These are phyloP conservation scores for Sesamia nonagrioides DNA, from an alignment of 1,140 invertebrate species.

Conservation along the genomic window DNA sequence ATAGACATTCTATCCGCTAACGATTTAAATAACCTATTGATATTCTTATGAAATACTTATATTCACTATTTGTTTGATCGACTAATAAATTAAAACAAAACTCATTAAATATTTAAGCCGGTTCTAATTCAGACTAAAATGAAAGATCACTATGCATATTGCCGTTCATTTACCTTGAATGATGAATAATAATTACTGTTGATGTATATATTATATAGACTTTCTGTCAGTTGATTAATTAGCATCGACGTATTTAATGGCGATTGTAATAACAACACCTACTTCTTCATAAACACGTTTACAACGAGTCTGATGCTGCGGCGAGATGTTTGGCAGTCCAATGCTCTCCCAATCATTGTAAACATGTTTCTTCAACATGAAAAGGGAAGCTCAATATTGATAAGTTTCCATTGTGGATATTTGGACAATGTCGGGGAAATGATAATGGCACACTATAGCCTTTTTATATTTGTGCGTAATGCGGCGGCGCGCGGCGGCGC, in stretches of 20 bases:
- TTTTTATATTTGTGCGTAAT: slow-evolving; percentile 69
- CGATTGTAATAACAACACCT: slow-evolving; percentile 31
- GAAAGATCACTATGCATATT: slow-evolving; percentile 80
- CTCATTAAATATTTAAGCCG: slow-evolving; percentile 66
- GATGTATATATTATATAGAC: slow-evolving; percentile 76
- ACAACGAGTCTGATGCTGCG: neutral
- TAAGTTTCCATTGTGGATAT: slow-evolving; percentile 45
- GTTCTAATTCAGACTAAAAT: slow-evolving; percentile 76
- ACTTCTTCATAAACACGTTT: slow-evolving; percentile 5
- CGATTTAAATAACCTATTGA: slow-evolving; percentile 77
- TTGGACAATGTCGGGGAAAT: slow-evolving; percentile 48
- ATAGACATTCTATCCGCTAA: slow-evolving; percentile 75
- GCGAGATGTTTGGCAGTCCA: neutral
- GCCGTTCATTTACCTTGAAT: slow-evolving; percentile 80
- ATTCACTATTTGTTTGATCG: slow-evolving; percentile 69
- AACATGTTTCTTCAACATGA: slow-evolving; percentile 31
- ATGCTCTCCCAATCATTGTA: slow-evolving; percentile 13
- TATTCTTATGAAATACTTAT: slow-evolving; percentile 77
- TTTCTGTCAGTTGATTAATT: slow-evolving; percentile 79
- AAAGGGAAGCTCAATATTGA: slow-evolving; percentile 33
- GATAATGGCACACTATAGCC: slow-evolving; percentile 54
- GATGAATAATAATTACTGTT: slow-evolving; percentile 80
- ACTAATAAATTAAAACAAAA: slow-evolving; percentile 69
- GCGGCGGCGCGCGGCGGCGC: slow-evolving; percentile 56
- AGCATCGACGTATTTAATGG: slow-evolving; percentile 67